phyloP scores from a whole-genome alignment of 2,888 invertebrate species.

The Clistopyga incitator region DNA sequence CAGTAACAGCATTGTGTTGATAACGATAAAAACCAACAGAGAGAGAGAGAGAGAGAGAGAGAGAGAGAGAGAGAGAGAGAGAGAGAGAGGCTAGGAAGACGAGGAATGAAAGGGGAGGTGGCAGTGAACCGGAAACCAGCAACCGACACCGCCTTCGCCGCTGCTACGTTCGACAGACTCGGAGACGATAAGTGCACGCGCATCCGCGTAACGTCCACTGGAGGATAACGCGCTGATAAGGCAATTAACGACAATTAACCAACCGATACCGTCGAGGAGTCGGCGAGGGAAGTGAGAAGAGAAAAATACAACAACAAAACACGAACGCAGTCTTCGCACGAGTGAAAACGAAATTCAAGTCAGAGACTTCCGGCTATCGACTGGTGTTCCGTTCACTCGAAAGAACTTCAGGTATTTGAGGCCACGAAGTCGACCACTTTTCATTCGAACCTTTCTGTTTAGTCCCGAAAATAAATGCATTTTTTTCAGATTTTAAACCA shows the following conservation, averaged over 20 bases:
- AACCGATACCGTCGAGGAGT: neutral
- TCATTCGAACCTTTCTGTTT: no score
- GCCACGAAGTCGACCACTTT: no score
- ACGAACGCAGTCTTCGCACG: no score
- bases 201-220: conserved; percentile 23
- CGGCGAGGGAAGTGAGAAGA: neutral
- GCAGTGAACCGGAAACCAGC: conserved; percentile 47
- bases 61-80: conserved; percentile 15
- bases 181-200: conserved; percentile 32
- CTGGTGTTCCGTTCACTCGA: no score
- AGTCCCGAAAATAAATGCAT: no score
- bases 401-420: no score
- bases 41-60: neutral
- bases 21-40: conserved; percentile 31
- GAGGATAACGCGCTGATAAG: conserved; percentile 29
- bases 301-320: no score
- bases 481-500: no score
- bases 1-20: conserved; percentile 34
- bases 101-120: neutral
- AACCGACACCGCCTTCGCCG: conserved; percentile 38
- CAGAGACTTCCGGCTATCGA: no score
- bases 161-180: conserved; percentile 3
- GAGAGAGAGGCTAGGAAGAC: no score
- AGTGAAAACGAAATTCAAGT: no score
- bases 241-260: conserved; percentile 33